Percentiles rank a stretch among this genome's conserved stretches.
phyloP scores from a whole-genome alignment of 2,113 vertebrate species.

The Quiscalus mexicanus region DNA sequence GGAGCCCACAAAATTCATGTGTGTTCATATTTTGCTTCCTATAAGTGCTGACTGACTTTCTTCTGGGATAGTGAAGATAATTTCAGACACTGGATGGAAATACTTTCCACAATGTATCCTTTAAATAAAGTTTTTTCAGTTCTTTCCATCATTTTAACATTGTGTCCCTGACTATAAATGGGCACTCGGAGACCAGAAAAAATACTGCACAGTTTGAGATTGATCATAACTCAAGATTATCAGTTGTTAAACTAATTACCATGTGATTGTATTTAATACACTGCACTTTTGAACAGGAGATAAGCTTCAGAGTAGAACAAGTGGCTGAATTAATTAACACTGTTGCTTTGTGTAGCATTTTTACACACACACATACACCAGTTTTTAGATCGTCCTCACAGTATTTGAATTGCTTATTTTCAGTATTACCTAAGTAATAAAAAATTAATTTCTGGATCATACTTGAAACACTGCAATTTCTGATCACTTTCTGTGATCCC shows the following conservation, averaged over 20 bases:
- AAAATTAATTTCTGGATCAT: neutral
- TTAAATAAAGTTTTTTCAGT: neutral
- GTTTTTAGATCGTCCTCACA: neutral
- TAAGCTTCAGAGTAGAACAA: neutral
- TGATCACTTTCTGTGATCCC: neutral
- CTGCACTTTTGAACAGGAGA: neutral
- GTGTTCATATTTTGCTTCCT: neutral
- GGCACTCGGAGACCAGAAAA: neutral
- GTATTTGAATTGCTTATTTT: neutral
- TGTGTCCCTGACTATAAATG: neutral
- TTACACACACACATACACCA: neutral
- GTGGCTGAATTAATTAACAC: neutral
- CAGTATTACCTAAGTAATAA: neutral
- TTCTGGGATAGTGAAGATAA: neutral
- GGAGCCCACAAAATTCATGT: neutral
- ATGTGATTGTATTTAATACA: neutral
- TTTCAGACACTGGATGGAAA: neutral
- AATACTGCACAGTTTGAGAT: neutral
- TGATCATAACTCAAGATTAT: neutral
- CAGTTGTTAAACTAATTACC: neutral
- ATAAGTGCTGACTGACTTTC: neutral
- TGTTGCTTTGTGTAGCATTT: neutral
- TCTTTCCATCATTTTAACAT: neutral
- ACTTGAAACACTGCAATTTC: neutral
- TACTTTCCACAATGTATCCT: neutral